Evolutionary conservation across 2,113 vertebrate species (phyloP).

Genomic region (Actenoides hombroni): DNA sequence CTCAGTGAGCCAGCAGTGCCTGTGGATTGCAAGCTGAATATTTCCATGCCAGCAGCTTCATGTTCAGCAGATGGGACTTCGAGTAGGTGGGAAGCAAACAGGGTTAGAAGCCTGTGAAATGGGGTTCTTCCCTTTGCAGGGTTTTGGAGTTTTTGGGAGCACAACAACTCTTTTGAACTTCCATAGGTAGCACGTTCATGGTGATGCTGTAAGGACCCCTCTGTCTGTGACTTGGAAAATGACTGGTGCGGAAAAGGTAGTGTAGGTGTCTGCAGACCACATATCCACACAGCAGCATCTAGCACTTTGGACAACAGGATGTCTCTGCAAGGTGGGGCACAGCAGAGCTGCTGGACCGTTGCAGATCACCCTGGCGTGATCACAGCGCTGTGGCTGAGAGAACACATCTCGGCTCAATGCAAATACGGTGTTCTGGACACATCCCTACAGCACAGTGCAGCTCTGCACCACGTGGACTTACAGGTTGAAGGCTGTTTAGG

Average conservation of each 20-base stretch:
- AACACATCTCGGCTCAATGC: neutral
- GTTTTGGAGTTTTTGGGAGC: neutral
- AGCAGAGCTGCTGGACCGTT: neutral
- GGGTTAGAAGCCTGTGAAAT: neutral
- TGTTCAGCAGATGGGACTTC: neutral
- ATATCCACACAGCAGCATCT: neutral
- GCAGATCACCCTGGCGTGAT: neutral
- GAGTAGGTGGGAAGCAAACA: neutral
- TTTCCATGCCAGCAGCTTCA: neutral
- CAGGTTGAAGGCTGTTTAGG: neutral
- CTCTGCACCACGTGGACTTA: neutral
- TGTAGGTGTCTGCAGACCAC: neutral
- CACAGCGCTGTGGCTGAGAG: neutral
- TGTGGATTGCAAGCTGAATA: neutral
- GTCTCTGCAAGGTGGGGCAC: neutral
- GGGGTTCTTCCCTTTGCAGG: neutral
- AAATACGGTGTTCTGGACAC: neutral
- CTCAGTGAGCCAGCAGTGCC: neutral
- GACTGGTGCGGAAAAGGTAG: neutral
- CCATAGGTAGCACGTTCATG: neutral
- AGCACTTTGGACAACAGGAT: neutral
- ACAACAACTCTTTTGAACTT: neutral
- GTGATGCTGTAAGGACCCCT: neutral
- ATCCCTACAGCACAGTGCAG: neutral
- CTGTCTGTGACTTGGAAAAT: neutral